Base-by-base conservation (phyloP, 2,113 vertebrate genomes). In the Rhipidura dahli region DNA sequence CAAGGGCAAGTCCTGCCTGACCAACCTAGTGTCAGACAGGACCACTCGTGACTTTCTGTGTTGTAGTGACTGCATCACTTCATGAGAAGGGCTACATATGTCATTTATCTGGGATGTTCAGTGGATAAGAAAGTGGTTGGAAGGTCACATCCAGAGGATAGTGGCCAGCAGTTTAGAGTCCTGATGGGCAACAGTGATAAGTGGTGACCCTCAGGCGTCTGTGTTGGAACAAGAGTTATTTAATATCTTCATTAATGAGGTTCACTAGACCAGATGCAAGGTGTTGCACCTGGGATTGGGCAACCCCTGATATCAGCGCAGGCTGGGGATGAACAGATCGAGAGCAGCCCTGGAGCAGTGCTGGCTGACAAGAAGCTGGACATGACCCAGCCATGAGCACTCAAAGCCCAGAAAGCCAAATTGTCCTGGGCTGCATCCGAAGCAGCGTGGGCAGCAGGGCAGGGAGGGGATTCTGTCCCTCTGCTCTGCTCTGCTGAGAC, bases 321-420 rank as follows among this genome's bases (percentile, higher is more conserved):
- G n/a, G 13, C 30, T 57, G 13, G 6, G 13, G 24, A n/a, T 40
- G 23, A 56, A 19, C 5, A n/a, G 8, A 20, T 30, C 0, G 0
- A 75, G 42, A n/a, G 19, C 19, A 57, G 30, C n/a, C 15, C 28
- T 65, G 30, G 15, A n/a, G 31, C 30, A 18, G 7, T 54, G 14
- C 28, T 39, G n/a, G 3, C 6, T 23, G 42, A 20, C 6, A 15
- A 84, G 30, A 49, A 9, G 23, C n/a, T 65, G 68, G 33, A 63
- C 39, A 27, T 14, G 39, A 63, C 14, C 21, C 11, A 13, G 24
- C 13, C 2, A 33, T 31, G 39, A 0, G 21, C 27, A 53, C 33
- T 1, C 16, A 0, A 31, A 71, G 15, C 9, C 39, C 33, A 37
- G 47, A 51, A 16, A 53, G 0, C 9, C 21, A 44, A 53, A 31